Evolutionary conservation across 2,113 vertebrate species (phyloP).

Genomic region (Pseudorhombus dupliciocellatus): DNA sequence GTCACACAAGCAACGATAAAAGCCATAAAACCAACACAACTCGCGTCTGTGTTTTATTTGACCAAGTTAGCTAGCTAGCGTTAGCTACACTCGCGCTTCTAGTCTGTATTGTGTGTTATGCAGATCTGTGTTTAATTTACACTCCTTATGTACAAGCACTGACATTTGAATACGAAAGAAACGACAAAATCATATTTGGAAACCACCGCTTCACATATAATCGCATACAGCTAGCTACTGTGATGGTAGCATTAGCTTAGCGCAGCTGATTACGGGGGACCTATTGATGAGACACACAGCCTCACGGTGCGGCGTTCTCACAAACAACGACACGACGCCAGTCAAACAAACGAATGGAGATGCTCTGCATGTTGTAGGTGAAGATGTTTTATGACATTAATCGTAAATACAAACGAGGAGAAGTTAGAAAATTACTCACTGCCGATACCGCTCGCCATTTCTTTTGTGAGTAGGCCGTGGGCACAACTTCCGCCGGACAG

Average conservation of each 20-base stretch:
- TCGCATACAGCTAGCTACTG: background rate
- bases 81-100: constrained; percentile 2
- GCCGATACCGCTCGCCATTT: constrained; percentile 82
- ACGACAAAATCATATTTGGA: fast-evolving
- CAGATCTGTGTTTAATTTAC: background rate
- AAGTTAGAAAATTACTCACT: constrained; percentile 73
- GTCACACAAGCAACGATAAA: background rate
- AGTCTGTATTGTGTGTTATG: background rate
- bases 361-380: fast-evolving
- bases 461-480: constrained; percentile 57
- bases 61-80: background rate
- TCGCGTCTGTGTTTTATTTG: background rate
- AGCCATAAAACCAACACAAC: background rate
- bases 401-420: background rate
- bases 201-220: background rate
- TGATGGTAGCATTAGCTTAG: constrained; percentile 54
- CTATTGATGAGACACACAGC: constrained; percentile 60
- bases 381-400: background rate
- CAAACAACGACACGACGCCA: fast-evolving
- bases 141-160: background rate
- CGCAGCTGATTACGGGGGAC: constrained; percentile 55
- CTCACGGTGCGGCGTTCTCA: constrained; percentile 4
- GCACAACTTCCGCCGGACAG: constrained; percentile 68
- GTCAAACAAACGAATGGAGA: fast-evolving
- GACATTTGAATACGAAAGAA: background rate